Evolutionary conservation across 1,140 invertebrate species (phyloP), one percentile per base, ranked within the genome.

Genomic region (Oppia nitens): DNA sequence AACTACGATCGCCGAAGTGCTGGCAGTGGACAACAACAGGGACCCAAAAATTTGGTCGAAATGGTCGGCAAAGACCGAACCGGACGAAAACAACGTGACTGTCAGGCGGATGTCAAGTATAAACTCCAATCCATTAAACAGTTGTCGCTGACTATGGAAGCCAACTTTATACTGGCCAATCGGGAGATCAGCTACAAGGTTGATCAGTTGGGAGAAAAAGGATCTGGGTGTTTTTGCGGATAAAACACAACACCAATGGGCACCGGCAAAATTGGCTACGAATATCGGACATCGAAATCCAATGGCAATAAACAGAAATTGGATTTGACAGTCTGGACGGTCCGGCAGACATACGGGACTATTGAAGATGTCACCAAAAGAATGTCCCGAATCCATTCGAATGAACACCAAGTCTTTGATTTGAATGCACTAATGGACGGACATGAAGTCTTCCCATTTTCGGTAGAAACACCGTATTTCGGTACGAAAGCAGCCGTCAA

Each of bases 191-290:
- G 32, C 24, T 59, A 59, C 23, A 17, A 17, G 6, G 57, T 56
- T 25, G 28, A 59, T 6, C n/a, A 56, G 3, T 27, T 56, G 24
- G 57, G n/a, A n/a, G n/a, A n/a, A 59, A 54, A 3, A n/a, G 21
- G 20, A 2, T 14, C 57, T 50, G 29, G 20, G n/a, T 17, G 17
- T 56, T 2, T 59, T 56, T 24, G 21, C 28, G 1, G 57, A 50
- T 2, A 40, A 58, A 17, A 23, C 47, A 17, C 12, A 24, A 24
- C 17, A 56, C 20, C 57, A 59, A 40, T 47, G 45, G 27, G 9
- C 9, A 21, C 14, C 57, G 17, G 57, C 25, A 26, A 3, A 2
- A 9, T 21, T 3, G n/a, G 21, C 23, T 59, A 59, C 27, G 26
- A 20, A 17, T 59, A 59, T 28, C 1, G 6, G 17, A 24, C 55